phyloP scores from a whole-genome alignment of 2,888 invertebrate species.

The Therioaphis trifolii region DNA sequence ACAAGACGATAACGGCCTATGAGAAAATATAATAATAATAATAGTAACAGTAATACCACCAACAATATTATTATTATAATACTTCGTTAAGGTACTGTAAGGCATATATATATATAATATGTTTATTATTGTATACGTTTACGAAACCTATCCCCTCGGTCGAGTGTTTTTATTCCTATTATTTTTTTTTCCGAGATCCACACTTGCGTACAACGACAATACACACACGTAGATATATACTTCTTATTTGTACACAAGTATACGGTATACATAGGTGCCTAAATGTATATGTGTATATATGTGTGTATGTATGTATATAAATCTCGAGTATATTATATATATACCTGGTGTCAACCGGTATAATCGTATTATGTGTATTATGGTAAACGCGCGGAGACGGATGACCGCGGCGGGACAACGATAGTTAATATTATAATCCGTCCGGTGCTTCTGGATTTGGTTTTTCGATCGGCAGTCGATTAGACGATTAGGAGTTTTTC shows the following conservation, averaged over 20 bases:
- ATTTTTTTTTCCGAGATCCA: not conserved
- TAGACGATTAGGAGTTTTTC: not conserved
- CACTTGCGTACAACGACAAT: not conserved
- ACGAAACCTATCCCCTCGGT: not conserved
- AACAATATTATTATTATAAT: not conserved
- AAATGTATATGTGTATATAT: no score
- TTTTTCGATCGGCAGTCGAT: constrained; percentile 42
- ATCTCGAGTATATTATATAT: not conserved
- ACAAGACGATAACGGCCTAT: no score
- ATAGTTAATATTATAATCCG: constrained; percentile 35
- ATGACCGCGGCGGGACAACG: constrained; percentile 3
- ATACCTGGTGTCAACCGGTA: constrained; percentile 9
- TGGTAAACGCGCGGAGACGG: constrained; percentile 19
- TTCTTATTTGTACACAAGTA: not conserved
- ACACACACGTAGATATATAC: not conserved
- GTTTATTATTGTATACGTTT: not conserved
- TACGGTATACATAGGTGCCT: no score
- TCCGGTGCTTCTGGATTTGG: constrained; percentile 53
- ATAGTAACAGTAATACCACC: not conserved
- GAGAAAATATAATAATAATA: not conserved
- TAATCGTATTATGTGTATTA: constrained; percentile 39
- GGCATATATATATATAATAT: no score
- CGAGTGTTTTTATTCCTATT: not conserved
- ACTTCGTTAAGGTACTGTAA: not conserved
- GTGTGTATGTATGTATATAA: not conserved